A percentile compares a stretch with the other conserved stretches of the same genome.
Conservation (phyloP, 1,140 invertebrate genomes). For the Penaeus chinensis region DNA sequence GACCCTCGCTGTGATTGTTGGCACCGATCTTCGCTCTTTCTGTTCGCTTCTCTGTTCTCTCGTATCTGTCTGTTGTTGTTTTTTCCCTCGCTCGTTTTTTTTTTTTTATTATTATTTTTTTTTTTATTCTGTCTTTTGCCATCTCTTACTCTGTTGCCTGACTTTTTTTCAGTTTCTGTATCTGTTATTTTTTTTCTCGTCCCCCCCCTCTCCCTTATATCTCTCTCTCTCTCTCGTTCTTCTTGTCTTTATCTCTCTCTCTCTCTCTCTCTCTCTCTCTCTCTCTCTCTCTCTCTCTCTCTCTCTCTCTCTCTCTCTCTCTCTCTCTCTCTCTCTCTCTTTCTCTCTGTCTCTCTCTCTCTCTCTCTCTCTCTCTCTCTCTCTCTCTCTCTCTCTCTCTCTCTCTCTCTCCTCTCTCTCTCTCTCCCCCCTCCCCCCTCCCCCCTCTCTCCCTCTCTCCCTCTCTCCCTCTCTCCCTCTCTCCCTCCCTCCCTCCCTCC, state of each 20-base stretch:
- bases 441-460: neutral
- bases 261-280: slow-evolving; percentile 6
- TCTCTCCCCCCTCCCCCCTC: neutral
- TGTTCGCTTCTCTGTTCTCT: neutral
- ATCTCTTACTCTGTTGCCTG: neutral
- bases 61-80: neutral
- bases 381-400: slow-evolving; percentile 10
- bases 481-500: neutral
- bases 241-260: neutral
- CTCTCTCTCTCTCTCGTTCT: neutral
- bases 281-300: neutral
- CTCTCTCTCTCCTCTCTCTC: neutral
- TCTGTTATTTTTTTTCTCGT: neutral
- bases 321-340: neutral
- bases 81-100: neutral
- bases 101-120: neutral
- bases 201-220: neutral
- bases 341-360: neutral
- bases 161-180: neutral
- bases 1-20: neutral
- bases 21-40: neutral
- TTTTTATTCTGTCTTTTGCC: neutral
- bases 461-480: neutral
- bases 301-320: neutral
- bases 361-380: no score